Base-by-base conservation (phyloP, 2,888 invertebrate species). In the Drosophila putrida region DNA sequence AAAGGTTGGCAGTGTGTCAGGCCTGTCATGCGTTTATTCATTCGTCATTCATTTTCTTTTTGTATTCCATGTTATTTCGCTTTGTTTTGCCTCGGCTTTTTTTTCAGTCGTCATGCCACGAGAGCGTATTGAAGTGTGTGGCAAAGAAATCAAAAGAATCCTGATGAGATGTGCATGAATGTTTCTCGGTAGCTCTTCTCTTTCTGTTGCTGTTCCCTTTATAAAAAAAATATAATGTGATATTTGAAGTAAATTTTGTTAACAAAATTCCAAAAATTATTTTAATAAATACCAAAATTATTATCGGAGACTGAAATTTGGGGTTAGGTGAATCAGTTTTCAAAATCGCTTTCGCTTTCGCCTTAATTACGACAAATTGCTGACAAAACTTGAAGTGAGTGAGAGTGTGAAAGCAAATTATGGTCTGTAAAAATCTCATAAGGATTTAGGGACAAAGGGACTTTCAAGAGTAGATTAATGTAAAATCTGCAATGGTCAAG, bases 101-200 rank as follows among this genome's bases (percentile, higher is more conserved):
- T 31, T 31, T 31, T 77, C 66, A 66, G 71, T 54, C 71, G 46
- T 59, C 43, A 39, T 46, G 50, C 68, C 69, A 78, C 64, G 50
- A 71, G 51, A 41, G 78, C 69, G 66, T 78, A 88, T 78, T 84
- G 78, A 88, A 88, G 88, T 82, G 80, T 78, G 63, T 49, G 60
- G 77, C 75, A 79, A 79, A 61, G 71, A 82, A 80, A 88, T 85
- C 83, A 82, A 88, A 85, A 86, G 83, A 79, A 80, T 73, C 71
- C 72, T 77, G 83, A 85, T 88, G 84, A 82, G 80, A 78, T 85
- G 68, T 67, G 65, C 68, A 44, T 64, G 65, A 68, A 72, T 80
- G 71, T 67, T 57, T 39, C n/a, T 20, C 54, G 38, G 53, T 46
- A 35, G 20, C 47, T 43, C 31, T 35, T 44, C 44, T 46, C 41